Evolutionary conservation across 2,113 vertebrate genomes (phyloP).

Genomic region (Cygnus buccinator): DNA sequence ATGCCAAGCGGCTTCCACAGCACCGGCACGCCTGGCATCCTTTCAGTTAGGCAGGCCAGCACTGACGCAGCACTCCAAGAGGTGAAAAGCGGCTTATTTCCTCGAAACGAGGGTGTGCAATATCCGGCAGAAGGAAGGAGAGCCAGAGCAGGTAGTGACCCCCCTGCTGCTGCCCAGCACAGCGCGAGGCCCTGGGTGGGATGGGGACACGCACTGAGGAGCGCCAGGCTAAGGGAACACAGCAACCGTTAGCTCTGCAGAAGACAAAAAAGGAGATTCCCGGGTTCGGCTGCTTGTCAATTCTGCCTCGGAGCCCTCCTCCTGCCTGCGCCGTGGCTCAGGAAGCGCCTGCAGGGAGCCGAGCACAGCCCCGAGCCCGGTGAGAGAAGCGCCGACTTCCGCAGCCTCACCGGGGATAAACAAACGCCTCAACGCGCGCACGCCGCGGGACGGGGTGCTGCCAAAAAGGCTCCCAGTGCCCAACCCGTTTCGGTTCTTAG

Average conservation of each 20-base stretch:
- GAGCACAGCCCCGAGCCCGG: not conserved
- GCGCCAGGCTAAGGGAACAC: not conserved
- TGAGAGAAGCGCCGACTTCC: not conserved
- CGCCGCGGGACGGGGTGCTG: fast-evolving
- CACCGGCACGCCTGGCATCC: not conserved
- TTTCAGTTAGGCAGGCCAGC: not conserved
- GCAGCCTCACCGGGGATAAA: not conserved
- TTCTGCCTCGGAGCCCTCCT: not conserved
- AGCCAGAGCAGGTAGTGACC: not conserved
- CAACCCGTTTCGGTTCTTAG: not conserved
- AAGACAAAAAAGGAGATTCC: not conserved
- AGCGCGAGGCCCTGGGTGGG: not conserved
- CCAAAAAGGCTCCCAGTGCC: not conserved
- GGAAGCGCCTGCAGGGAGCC: not conserved
- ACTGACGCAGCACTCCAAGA: not conserved
- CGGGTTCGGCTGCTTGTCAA: not conserved
- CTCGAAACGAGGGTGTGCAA: not conserved
- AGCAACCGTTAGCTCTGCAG: not conserved
- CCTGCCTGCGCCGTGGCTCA: not conserved
- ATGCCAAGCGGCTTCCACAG: not conserved
- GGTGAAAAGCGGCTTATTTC: not conserved
- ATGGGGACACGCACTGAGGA: not conserved
- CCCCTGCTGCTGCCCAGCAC: not conserved
- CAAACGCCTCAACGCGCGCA: not conserved
- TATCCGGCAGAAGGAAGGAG: not conserved